Evolutionary conservation across 2,113 vertebrate species (phyloP).

Genomic region (Dipodomys ordii): DNA sequence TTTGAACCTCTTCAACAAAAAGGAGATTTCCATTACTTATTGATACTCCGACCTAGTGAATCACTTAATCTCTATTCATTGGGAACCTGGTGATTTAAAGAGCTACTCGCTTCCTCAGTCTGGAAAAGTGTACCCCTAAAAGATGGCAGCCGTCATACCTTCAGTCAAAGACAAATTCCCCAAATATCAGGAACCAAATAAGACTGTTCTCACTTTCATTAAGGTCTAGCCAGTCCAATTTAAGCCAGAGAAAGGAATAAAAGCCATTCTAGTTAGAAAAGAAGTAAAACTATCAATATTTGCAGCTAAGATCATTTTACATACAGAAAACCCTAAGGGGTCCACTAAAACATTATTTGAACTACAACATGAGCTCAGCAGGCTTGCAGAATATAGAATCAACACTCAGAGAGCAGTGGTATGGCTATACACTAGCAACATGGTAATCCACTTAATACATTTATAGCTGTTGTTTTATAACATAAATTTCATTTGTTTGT

Average conservation of each 20-base stretch:
- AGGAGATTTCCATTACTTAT: slow-evolving; percentile 40
- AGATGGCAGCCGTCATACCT: background rate
- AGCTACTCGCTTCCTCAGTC: background rate
- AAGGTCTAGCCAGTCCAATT: background rate
- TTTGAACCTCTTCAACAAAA: slow-evolving; percentile 65
- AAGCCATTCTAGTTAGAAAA: background rate
- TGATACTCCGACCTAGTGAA: slow-evolving; percentile 35
- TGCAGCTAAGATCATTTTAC: background rate
- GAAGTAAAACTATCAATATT: background rate
- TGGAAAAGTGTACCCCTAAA: background rate
- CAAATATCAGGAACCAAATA: background rate
- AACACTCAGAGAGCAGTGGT: background rate
- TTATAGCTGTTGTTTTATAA: background rate
- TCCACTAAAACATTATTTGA: background rate
- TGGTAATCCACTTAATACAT: background rate
- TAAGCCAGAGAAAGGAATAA: background rate
- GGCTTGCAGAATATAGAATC: background rate
- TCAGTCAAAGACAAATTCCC: background rate
- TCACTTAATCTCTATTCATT: slow-evolving; percentile 4
- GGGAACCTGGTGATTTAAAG: background rate
- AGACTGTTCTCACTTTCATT: background rate
- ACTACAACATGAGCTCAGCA: background rate
- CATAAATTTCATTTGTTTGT: background rate
- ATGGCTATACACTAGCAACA: background rate
- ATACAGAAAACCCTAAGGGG: background rate